Percentiles rank a stretch among this genome's conserved stretches.
These are phyloP conservation scores for Mylabris phalerata DNA, from an alignment of 1,140 invertebrate genomes.

Conservation along the genomic window DNA sequence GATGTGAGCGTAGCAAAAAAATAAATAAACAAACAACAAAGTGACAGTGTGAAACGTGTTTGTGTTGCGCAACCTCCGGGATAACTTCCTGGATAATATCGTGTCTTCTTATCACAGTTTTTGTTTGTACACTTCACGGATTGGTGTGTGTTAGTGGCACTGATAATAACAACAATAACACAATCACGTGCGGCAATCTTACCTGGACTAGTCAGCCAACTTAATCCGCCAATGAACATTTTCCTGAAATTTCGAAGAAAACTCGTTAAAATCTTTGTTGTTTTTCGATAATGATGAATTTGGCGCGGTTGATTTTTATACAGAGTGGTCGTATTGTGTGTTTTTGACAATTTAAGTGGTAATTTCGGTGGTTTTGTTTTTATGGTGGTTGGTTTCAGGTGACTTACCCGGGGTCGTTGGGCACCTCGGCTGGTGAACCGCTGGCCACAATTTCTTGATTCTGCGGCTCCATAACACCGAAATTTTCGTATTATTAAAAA, in stretches of 20 bases:
- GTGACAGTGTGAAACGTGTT: slow-evolving; percentile 13
- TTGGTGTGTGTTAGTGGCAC: neutral
- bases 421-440: slow-evolving; percentile 73
- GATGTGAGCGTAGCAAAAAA: too few species aligned
- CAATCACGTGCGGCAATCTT: slow-evolving; percentile 43
- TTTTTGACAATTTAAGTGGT: neutral
- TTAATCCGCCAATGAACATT: slow-evolving; percentile 99
- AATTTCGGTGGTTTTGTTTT: neutral
- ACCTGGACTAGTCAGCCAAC: slow-evolving; percentile 99
- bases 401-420: slow-evolving; percentile 83
- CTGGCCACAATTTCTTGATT: slow-evolving; percentile 64
- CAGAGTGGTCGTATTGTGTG: neutral
- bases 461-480: slow-evolving; percentile 58
- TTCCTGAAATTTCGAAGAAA: slow-evolving; percentile 71
- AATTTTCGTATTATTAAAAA: slow-evolving; percentile 10
- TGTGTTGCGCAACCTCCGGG: neutral
- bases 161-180: slow-evolving; percentile 1
- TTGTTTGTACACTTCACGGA: slow-evolving; percentile 3
- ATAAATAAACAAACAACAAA: neutral
- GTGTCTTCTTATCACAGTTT: slow-evolving; percentile 10
- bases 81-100: neutral
- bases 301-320: neutral
- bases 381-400: neutral
- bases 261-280: neutral
- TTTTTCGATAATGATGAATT: neutral